Evolutionary conservation across 2,888 invertebrate species (phyloP), one percentile per base, ranked within the genome.

Genomic region (Agriotes lineatus): DNA sequence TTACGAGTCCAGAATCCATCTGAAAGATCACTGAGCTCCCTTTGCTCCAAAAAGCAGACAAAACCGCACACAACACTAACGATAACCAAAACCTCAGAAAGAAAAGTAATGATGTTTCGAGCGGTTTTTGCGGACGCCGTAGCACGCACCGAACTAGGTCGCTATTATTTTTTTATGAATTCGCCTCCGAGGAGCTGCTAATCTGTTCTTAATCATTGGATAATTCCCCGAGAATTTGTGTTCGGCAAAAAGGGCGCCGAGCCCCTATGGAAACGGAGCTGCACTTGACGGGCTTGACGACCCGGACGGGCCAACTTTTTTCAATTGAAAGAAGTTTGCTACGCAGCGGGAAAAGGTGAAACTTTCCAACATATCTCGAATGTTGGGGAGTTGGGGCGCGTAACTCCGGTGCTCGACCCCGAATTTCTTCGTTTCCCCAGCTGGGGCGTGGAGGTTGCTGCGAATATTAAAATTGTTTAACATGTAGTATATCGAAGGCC

Each of bases 321-420:
- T 52, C 9, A 52, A 52, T 33, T 33, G 33, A 35, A 52, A 52
- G 33, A 52, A 52, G 33, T 52, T 33, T 18, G 7, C 14, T 19
- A 18, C 16, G 35, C 52, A 9, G 52, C 52, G 35, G 10, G 16
- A 33, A 33, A 33, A 19, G 52, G 2, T 6, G n/a, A 52, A 52
- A 30, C 7, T 52, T 30, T 9, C 52, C 18, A 52, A 33, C 50
- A 52, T 52, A 33, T 25, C 52, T 18, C 33, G 12, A 52, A 52
- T 52, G 18, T 19, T 33, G 14, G 14, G 1, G n/a, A n/a, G n/a
- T n/a, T n/a, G n/a, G n/a, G n/a, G n/a, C n/a, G n/a, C n/a, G n/a
- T n/a, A n/a, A n/a, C n/a, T n/a, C n/a, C 10, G 7, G 10, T 14
- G 30, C 6, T 9, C 3, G 12, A 52, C 14, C 30, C 18, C 16